Conservation (phyloP, 2,888 invertebrate genomes). For the Apamea anceps region DNA sequence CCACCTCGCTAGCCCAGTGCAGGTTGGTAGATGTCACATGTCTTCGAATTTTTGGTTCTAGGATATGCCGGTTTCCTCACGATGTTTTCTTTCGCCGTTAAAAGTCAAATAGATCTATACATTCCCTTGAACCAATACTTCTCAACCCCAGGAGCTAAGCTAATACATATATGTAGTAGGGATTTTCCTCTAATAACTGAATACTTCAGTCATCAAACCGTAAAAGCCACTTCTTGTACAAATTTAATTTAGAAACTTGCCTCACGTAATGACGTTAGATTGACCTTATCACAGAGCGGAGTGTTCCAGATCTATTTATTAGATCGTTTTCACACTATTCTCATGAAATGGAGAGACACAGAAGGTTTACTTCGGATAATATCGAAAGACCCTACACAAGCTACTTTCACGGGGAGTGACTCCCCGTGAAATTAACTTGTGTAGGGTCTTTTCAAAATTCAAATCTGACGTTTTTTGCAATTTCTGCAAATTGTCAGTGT, state of each 20-base stretch:
- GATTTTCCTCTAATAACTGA: background rate
- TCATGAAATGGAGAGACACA: background rate
- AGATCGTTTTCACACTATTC: constrained; percentile 20
- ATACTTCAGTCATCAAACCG: background rate
- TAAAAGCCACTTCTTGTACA: constrained; percentile 17
- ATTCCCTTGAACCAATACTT: background rate
- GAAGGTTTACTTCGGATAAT: constrained; percentile 11
- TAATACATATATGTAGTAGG: background rate
- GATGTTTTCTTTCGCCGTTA: too few species aligned
- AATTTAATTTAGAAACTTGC: constrained; percentile 35
- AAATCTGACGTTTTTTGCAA: too few species aligned
- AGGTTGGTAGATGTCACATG: too few species aligned
- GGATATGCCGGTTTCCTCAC: too few species aligned
- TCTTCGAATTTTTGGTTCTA: too few species aligned
- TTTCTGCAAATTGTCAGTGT: too few species aligned
- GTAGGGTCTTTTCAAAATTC: too few species aligned
- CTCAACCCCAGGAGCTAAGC: background rate
- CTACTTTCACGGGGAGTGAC: too few species aligned
- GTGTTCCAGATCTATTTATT: constrained; percentile 40
- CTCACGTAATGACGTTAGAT: constrained; percentile 32
- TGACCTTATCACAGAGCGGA: constrained; percentile 37
- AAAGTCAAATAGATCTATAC: too few species aligned
- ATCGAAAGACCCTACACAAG: background rate
- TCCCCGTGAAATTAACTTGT: too few species aligned
- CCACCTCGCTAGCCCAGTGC: too few species aligned